These are phyloP conservation scores for Paratrypauchen microcephalus DNA, from an alignment of 2,797 vertebrate species.

Conservation along the genomic window DNA sequence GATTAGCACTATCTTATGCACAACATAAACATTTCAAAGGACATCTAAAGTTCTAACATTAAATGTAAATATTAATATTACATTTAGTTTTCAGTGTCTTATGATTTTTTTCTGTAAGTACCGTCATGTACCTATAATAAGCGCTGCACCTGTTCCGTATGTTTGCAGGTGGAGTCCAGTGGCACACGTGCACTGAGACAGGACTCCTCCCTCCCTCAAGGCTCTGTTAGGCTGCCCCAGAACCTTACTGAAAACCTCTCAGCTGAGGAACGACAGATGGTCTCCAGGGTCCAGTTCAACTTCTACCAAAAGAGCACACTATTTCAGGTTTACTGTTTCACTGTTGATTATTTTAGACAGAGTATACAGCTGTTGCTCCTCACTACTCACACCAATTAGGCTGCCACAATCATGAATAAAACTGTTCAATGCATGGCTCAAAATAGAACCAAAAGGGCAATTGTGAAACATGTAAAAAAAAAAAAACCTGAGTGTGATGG, in stretches of 20 bases:
- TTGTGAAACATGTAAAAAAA: too few species aligned
- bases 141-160: constrained; percentile 17
- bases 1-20: too few species aligned
- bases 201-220: constrained; percentile 66
- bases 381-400: neutral
- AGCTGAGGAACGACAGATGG: constrained; percentile 67
- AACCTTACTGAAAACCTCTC: constrained; percentile 77
- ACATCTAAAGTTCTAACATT: too few species aligned
- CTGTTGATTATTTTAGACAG: neutral
- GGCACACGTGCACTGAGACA: constrained; percentile 18
- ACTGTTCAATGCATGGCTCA: neutral
- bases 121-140: neutral
- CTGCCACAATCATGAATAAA: neutral
- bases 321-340: constrained; percentile 81
- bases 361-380: neutral
- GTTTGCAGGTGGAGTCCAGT: constrained; percentile 75
- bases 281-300: constrained; percentile 91
- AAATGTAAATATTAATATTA: too few species aligned
- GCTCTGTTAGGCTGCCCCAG: constrained; percentile 83
- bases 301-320: constrained; percentile 90
- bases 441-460: too few species aligned
- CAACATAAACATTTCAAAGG: too few species aligned
- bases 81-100: too few species aligned
- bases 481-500: too few species aligned
- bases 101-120: neutral